Evolutionary conservation across 2,797 vertebrate species (phyloP).

Genomic region (Amblyopsis hoosieri): DNA sequence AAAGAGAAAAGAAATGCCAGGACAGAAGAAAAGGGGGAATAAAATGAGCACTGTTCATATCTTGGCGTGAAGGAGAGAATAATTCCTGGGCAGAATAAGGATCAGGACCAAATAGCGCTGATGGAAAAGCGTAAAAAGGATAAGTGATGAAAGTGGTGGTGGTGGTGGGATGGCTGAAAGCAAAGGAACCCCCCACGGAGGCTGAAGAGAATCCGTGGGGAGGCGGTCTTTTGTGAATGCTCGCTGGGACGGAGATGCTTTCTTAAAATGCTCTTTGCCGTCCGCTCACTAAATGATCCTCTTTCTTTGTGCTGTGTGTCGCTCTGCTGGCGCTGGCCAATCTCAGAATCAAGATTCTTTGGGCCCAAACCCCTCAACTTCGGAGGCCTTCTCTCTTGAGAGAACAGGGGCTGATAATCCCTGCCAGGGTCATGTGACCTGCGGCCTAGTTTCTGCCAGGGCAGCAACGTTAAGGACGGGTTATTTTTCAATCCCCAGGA

Average conservation of each 20-base stretch:
- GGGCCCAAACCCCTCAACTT: slow-evolving; percentile 39
- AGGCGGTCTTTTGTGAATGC: slow-evolving; percentile 57
- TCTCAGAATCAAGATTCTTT: slow-evolving; percentile 46
- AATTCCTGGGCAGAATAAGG: slow-evolving; percentile 36
- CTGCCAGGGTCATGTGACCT: slow-evolving; percentile 42
- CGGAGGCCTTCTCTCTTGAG: slow-evolving; percentile 43
- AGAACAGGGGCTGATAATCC: slow-evolving; percentile 56
- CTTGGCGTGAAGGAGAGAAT: slow-evolving; percentile 49
- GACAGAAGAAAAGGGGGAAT: slow-evolving; percentile 39
- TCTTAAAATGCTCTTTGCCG: slow-evolving; percentile 61
- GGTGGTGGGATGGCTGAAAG: slow-evolving; percentile 36
- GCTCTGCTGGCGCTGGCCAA: slow-evolving; percentile 50
- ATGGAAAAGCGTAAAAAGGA: slow-evolving; percentile 28
- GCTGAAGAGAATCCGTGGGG: slow-evolving; percentile 48
- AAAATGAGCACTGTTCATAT: slow-evolving; percentile 36
- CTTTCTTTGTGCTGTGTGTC: slow-evolving; percentile 56
- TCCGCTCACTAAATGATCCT: slow-evolving; percentile 46
- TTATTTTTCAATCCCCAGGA: slow-evolving; percentile 30
- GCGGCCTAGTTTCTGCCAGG: slow-evolving; percentile 27
- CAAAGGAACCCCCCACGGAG: slow-evolving; percentile 40
- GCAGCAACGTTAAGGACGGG: slow-evolving; percentile 39
- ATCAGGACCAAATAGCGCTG: slow-evolving; percentile 16
- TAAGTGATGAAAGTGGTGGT: slow-evolving; percentile 15
- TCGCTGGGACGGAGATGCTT: slow-evolving; percentile 60
- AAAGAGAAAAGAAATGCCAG: neutral